phyloP scores from a whole-genome alignment of 2,888 invertebrate genomes.

The Tetropium fuscum region DNA sequence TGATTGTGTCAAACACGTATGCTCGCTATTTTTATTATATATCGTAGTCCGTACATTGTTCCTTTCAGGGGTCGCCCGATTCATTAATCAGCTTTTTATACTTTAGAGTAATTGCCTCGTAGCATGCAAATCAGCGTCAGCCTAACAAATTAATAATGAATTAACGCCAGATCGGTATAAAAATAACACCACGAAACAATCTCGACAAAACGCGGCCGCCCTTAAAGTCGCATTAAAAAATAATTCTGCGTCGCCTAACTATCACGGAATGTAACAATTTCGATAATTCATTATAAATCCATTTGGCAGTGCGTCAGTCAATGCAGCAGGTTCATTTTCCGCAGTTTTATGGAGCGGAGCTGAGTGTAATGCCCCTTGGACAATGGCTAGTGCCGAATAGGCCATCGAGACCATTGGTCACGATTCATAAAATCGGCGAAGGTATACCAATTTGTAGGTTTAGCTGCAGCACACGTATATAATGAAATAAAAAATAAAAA shows the following conservation, averaged over 20 bases:
- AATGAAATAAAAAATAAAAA: constrained; percentile 10
- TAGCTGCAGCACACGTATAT: constrained; percentile 5
- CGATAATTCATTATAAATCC: neutral
- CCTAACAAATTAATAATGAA: constrained; percentile 35
- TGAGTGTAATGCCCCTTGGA: constrained; percentile 37
- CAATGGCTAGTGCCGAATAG: constrained; percentile 16
- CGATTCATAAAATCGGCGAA: constrained; percentile 46
- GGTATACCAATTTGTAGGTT: constrained; percentile 47
- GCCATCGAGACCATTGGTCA: constrained; percentile 41
- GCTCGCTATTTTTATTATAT: neutral
- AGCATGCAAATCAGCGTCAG: constrained; percentile 33
- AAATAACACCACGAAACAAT: neutral
- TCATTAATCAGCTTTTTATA: constrained; percentile 29
- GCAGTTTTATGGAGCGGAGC: neutral
- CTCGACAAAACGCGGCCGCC: neutral
- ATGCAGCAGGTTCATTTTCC: neutral
- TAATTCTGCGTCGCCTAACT: neutral
- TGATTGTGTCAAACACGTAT: constrained; percentile 5
- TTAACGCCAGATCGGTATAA: constrained; percentile 13
- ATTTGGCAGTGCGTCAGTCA: neutral
- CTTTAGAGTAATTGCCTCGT: constrained; percentile 30
- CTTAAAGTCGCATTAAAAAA: constrained; percentile 5
- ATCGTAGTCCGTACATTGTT: constrained; percentile 1
- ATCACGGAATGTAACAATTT: neutral
- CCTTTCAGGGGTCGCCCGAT: constrained; percentile 3